Evolutionary conservation across 2,888 invertebrate species (phyloP), one percentile per base, ranked within the genome.

Genomic region (Zhuqinia jingwanae): DNA sequence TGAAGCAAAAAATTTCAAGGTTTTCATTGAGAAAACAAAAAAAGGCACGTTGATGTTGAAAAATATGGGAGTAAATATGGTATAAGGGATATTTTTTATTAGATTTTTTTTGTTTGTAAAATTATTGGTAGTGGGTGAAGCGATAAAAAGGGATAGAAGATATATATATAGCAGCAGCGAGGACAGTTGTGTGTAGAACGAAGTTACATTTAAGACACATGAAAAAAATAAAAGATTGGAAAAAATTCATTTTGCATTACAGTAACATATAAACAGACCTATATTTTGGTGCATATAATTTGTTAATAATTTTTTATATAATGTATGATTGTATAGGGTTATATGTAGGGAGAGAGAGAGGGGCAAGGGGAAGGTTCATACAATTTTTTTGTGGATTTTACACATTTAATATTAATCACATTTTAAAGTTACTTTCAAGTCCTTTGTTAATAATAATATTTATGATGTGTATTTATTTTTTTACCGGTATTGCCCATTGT

Each of bases 111-210:
- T n/a, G n/a, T n/a, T n/a, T n/a, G n/a, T 6, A 53, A 36, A 22
- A 30, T n/a, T 25, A 42, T 77, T 77, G 77, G 5, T 56, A 56
- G 30, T 50, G 15, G 56, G 45, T 60, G 60, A 60, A 77, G 77
- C 77, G 60, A 45, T 27, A 25, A 13, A 50, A 53, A 45, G 77
- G 53, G 68, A 25, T 58, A 84, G 77, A 77, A 77, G 84, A 84
- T 75, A n/a, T n/a, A n/a, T n/a, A n/a, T n/a, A n/a, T n/a, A n/a
- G 56, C 45, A 50, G 68, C 76, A 36, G 63, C 65, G n/a, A 77
- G 77, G 77, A 42, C 56, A 77, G 77, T 77, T 50, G 77, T 65
- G 65, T 82, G 50, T 36, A 36, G 75, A 17, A 75, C 75, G 75
- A 75, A 75, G 56, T 53, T 75, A 75, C 56, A 75, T 75, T 50